Percentiles rank a stretch among this genome's conserved stretches.
Evolutionary conservation across 2,113 vertebrate species (phyloP).

Genomic region (Acrocephalus arundinaceus): DNA sequence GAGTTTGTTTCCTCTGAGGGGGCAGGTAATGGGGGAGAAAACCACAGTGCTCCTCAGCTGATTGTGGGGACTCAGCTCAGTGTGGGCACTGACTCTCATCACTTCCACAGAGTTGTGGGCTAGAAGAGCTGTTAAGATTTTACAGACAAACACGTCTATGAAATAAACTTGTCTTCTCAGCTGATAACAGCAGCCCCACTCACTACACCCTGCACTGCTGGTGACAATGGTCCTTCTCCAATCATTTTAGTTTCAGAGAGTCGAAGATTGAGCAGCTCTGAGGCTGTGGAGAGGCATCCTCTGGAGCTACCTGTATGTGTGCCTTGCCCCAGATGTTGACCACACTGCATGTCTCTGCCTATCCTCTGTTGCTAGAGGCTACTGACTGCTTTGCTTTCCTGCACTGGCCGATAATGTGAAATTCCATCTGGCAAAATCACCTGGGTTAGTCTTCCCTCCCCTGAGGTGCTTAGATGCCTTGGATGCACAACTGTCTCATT

Average conservation of each 20-base stretch:
- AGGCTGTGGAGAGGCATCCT: not conserved
- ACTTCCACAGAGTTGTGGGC: not conserved
- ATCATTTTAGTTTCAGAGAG: not conserved
- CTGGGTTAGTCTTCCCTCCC: not conserved
- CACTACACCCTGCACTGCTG: not conserved
- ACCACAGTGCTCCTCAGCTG: not conserved
- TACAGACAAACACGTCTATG: not conserved
- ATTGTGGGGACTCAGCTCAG: not conserved
- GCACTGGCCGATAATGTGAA: not conserved
- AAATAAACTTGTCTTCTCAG: not conserved
- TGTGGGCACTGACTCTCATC: fast-evolving
- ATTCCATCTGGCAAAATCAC: not conserved
- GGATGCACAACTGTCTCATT: not conserved
- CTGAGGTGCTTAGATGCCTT: not conserved
- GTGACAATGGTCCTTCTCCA: not conserved
- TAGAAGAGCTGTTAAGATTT: not conserved
- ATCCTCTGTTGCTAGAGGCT: not conserved
- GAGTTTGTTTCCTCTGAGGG: not conserved
- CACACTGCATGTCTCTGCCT: not conserved
- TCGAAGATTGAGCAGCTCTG: not conserved
- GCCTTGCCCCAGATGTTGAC: not conserved
- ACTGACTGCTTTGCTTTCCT: not conserved
- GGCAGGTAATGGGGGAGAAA: not conserved
- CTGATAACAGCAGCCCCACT: not conserved
- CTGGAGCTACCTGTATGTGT: not conserved